These are phyloP conservation scores for Scatophagus argus DNA, from an alignment of 2,113 vertebrate species.

Conservation along the genomic window DNA sequence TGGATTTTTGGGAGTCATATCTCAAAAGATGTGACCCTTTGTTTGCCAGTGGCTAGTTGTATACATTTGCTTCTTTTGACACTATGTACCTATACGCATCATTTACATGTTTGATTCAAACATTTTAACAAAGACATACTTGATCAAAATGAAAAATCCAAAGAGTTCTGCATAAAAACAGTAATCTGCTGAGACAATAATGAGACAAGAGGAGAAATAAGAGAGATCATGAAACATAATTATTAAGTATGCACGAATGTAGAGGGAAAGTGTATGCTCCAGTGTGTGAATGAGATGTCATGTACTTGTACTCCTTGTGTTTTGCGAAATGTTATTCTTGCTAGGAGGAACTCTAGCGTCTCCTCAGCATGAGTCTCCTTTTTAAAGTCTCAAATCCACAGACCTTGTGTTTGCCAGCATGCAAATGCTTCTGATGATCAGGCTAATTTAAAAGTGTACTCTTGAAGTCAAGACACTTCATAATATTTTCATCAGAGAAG, in stretches of 20 bases:
- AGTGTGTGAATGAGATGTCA: conserved; percentile 21
- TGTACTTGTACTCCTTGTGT: conserved; percentile 16
- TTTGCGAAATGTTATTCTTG: conserved; percentile 41
- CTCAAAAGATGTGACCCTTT: not conserved
- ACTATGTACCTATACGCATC: not conserved
- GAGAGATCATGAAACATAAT: not conserved
- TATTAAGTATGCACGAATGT: conserved; percentile 20
- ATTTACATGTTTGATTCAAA: not conserved
- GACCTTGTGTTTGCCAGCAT: conserved; percentile 24
- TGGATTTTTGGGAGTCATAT: too few species aligned
- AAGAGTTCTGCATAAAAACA: not conserved
- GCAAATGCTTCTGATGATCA: conserved; percentile 46
- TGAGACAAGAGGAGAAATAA: not conserved
- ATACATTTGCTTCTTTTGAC: not conserved
- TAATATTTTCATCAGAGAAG: conserved; percentile 24
- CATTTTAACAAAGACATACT: not conserved
- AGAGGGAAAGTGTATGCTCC: not conserved
- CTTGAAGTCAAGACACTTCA: conserved; percentile 35
- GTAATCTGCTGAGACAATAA: not conserved
- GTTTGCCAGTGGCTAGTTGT: not conserved
- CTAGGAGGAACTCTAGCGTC: conserved; percentile 27
- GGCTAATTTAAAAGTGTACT: conserved; percentile 31
- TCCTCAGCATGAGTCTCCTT: conserved; percentile 40
- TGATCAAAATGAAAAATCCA: not conserved
- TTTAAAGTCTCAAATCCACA: conserved; percentile 31